Conservation (phyloP, 2,888 invertebrate genomes). For the Noctua janthe region DNA sequence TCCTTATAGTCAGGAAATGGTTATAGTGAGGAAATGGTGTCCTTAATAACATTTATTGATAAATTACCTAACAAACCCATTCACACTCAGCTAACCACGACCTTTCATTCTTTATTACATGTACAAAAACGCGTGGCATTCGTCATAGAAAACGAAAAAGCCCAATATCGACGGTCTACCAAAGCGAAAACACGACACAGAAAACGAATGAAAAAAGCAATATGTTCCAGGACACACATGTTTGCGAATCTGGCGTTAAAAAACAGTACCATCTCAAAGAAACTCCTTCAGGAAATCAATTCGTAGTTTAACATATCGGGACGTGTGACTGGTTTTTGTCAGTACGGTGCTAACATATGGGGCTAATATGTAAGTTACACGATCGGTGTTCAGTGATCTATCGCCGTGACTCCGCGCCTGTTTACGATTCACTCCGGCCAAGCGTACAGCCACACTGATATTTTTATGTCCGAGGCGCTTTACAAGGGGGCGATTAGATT, state of each 20-base stretch:
- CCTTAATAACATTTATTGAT: constrained; percentile 2
- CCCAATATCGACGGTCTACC: constrained; percentile 80
- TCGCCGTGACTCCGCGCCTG: constrained; percentile 68
- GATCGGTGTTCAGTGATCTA: constrained; percentile 77
- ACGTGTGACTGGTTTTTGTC: constrained; percentile 80
- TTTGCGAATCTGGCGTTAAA: constrained; percentile 83
- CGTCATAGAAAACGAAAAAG: constrained; percentile 77
- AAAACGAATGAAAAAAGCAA: constrained; percentile 86
- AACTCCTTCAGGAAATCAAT: constrained; percentile 82
- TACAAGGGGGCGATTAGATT: constrained; percentile 37
- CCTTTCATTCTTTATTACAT: constrained; percentile 70
- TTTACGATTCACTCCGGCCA: constrained; percentile 68
- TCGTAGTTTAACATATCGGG: constrained; percentile 83
- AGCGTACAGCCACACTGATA: constrained; percentile 51
- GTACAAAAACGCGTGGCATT: constrained; percentile 74
- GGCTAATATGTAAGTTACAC: constrained; percentile 81
- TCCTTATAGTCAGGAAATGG: not conserved
- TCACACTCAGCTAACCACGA: constrained; percentile 58
- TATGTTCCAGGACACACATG: constrained; percentile 82
- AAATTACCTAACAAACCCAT: constrained; percentile 31
- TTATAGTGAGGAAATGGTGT: not conserved
- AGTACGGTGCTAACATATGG: constrained; percentile 77
- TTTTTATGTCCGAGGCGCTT: constrained; percentile 60
- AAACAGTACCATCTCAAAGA: constrained; percentile 80
- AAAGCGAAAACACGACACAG: constrained; percentile 81